Evolutionary conservation across 1,140 invertebrate species (phyloP), one percentile per base, ranked within the genome.

Genomic region (Wiebesia pumilae): DNA sequence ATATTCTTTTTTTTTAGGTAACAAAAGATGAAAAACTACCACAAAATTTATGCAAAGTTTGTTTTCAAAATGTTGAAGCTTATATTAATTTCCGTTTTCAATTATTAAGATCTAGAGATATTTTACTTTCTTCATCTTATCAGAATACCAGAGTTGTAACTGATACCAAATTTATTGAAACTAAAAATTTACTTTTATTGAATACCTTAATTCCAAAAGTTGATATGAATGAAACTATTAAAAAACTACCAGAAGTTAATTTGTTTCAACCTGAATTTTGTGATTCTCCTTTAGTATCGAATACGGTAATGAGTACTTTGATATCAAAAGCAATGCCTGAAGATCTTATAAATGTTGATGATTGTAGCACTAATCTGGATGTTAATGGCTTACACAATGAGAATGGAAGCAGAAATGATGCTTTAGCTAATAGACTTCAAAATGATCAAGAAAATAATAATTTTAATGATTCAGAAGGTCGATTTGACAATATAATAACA

Each of bases 361-460:
- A 89, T 16, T 88, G 77, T 65, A 89, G 86, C 80, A 81, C 24
- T 35, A 88, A 89, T 27, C 40, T 86, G 30, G 80, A 88, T 69
- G 38, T 87, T n/a, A 82, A 88, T 21, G 87, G 78, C 58, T 78
- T 86, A 0, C 77, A 82, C 10, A 89, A 89, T 78, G 71, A 77
- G 77, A 82, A 89, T 81, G 80, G 81, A 51, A 65, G 77, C 14
- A 84, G 58, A 54, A 84, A 85, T 81, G 54, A 87, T 71, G 84
- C 43, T 16, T 19, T 65, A 35, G 65, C 27, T 6, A 90, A 67
- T 67, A 33, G 86, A 2, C 75, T 84, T 80, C 88, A 90, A 71
- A 86, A 89, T 73, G 80, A 89, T 58, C 88, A 89, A 35, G 89
- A 90, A 69, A 89, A 90, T 67, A 89, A 90, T 58, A 88, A 89